Evolutionary conservation across 1,140 invertebrate genomes (phyloP), one percentile per base, ranked within the genome.

Genomic region (Gonatopus flavifemur): DNA sequence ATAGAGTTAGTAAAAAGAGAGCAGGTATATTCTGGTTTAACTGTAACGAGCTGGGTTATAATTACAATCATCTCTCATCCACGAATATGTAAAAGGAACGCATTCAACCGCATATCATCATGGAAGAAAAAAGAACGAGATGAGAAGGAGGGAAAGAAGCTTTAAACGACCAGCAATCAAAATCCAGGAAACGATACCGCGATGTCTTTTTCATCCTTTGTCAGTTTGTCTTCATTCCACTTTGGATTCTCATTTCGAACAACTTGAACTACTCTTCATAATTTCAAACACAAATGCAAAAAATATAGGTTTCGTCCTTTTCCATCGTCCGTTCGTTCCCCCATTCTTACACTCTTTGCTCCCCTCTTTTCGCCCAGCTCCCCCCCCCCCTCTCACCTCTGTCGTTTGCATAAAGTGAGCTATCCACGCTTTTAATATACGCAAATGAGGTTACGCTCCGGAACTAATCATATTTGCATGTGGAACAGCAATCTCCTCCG

Each of bases 391-490:
- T 35, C 28, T 31, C 24, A 16, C 21, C 31, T 30, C 40, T 48
- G 51, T 57, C 49, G 62, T 69, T 70, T 66, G 57, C 65, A 72
- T 70, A 67, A 72, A 72, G 64, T 58, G 57, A 67, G 50, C 63
- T 68, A 68, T 68, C 64, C 59, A 46, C 57, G 58, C 62, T 74
- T 74, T 67, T 74, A 72, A 73, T 74, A 62, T 62, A 75, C 59
- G 68, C 66, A 72, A 76, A 76, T 74, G 68, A 74, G 74, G 64
- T 73, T 75, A 72, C 63, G 56, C 59, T 63, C 60, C 64, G 65
- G 64, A 73, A 76, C 72, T 76, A 74, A 74, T 74, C 62, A 65
- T 74, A 74, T 76, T 76, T 74, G 68, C 70, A 76, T 72, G 66
- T 59, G 62, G 55, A 77, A 61, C 64, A 66, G 64, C 68, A 64